Evolutionary conservation across 2,888 invertebrate genomes (phyloP).

Genomic region (Carterocephalus palaemon): DNA sequence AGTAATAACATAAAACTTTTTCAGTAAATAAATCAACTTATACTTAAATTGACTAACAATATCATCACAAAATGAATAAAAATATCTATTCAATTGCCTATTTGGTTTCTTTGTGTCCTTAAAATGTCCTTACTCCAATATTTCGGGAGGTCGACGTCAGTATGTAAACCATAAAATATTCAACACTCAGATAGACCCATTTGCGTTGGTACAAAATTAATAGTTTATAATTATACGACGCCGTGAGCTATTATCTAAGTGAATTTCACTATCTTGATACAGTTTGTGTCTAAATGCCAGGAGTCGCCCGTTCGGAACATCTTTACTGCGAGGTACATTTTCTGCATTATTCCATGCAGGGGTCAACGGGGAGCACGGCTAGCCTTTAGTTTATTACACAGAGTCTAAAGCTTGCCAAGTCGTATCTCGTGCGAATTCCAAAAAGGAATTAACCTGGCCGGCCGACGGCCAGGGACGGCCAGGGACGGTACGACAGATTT

Average conservation of each 20-base stretch:
- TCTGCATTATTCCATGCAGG: slow-evolving; percentile 26
- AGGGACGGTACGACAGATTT: slow-evolving; percentile 67
- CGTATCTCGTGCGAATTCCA: slow-evolving; percentile 47
- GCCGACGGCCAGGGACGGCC: slow-evolving; percentile 45
- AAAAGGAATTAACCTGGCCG: slow-evolving; percentile 59
- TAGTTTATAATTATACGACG: slow-evolving; percentile 13
- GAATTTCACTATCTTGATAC: slow-evolving; percentile 17
- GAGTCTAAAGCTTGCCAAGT: slow-evolving; percentile 33
- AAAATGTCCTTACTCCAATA: not conserved
- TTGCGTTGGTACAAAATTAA: slow-evolving; percentile 9
- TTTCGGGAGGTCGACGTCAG: slow-evolving; percentile 12
- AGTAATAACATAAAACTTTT: no score
- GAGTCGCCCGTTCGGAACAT: slow-evolving; percentile 17
- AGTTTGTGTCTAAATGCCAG: slow-evolving; percentile 19
- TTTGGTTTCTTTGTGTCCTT: no score
- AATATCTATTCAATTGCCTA: no score
- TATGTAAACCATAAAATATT: slow-evolving; percentile 24
- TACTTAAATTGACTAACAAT: no score
- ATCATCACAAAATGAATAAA: no score
- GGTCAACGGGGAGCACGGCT: slow-evolving; percentile 15
- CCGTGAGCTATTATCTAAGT: slow-evolving; percentile 21
- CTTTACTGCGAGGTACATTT: slow-evolving; percentile 23
- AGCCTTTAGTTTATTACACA: slow-evolving; percentile 17
- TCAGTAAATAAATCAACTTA: no score
- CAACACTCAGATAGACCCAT: slow-evolving; percentile 10